These are phyloP conservation scores for Suillia variegata DNA, from an alignment of 2,888 invertebrate genomes.

Conservation along the genomic window DNA sequence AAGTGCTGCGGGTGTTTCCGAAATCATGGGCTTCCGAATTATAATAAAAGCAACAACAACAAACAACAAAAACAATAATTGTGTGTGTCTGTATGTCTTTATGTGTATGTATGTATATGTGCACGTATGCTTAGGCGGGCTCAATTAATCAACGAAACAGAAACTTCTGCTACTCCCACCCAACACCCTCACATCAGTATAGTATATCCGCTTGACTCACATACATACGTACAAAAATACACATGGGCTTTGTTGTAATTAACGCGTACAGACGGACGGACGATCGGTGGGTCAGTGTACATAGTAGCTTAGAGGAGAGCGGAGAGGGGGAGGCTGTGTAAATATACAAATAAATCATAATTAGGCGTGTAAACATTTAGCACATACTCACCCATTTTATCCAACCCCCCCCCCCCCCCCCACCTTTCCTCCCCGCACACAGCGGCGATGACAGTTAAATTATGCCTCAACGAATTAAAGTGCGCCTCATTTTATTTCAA, in stretches of 20 bases:
- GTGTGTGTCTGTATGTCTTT: not conserved
- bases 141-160: not conserved
- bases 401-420: too few species aligned
- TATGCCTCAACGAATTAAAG: not conserved
- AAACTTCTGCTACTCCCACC: too few species aligned
- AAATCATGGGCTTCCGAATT: not conserved
- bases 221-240: too few species aligned
- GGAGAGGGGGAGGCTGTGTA: too few species aligned
- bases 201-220: too few species aligned
- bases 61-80: too few species aligned
- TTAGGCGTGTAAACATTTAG: conserved; percentile 40
- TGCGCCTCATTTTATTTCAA: not conserved
- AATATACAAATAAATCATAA: conserved; percentile 47
- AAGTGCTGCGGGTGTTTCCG: not conserved
- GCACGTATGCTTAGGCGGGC: too few species aligned
- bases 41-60: conserved; percentile 2
- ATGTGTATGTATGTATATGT: not conserved
- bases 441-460: not conserved
- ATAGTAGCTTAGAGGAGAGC: too few species aligned
- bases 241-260: not conserved
- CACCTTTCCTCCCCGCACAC: not conserved
- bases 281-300: not conserved
- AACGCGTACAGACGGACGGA: not conserved
- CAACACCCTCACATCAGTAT: too few species aligned
- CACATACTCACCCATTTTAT: not conserved